These are phyloP conservation scores for Drosophila pseudotakahashii DNA, from an alignment of 2,888 invertebrate genomes.

Conservation along the genomic window DNA sequence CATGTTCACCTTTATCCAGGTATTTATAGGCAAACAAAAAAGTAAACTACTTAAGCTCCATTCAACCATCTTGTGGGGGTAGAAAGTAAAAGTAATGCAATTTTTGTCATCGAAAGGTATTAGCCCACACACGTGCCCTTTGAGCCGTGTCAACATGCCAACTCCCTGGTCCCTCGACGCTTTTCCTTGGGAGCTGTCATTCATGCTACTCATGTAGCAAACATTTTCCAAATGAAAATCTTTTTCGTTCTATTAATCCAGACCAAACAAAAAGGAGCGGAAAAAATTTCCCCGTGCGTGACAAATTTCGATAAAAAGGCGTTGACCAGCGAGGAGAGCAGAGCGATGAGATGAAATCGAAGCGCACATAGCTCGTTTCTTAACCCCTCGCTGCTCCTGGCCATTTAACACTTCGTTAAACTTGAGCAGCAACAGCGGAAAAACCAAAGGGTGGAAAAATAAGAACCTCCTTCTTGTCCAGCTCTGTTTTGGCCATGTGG, in stretches of 20 bases:
- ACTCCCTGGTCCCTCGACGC: slow-evolving; percentile 15
- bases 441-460: slow-evolving; percentile 21
- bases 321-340: slow-evolving; percentile 21
- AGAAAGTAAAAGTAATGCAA: slow-evolving; percentile 73
- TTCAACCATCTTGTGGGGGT: neutral
- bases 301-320: slow-evolving; percentile 78
- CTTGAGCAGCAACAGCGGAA: slow-evolving; percentile 41
- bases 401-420: slow-evolving; percentile 79
- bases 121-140: slow-evolving; percentile 48
- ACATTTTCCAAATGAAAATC: slow-evolving; percentile 79
- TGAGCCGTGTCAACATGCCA: slow-evolving; percentile 36
- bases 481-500: slow-evolving; percentile 20
- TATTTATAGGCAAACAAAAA: slow-evolving; percentile 43
- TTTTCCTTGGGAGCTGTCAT: slow-evolving; percentile 60
- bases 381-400: slow-evolving; percentile 17
- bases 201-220: slow-evolving; percentile 81
- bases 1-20: slow-evolving; percentile 15
- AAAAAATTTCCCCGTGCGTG: slow-evolving; percentile 68
- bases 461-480: slow-evolving; percentile 47
- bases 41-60: slow-evolving; percentile 35
- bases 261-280: slow-evolving; percentile 22
- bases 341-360: slow-evolving; percentile 20
- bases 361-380: slow-evolving; percentile 13
- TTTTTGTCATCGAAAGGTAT: slow-evolving; percentile 68
- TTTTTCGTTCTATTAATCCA: slow-evolving; percentile 73